Evolutionary conservation across 2,797 vertebrate genomes (phyloP).

Genomic region (Pangasius djambal): DNA sequence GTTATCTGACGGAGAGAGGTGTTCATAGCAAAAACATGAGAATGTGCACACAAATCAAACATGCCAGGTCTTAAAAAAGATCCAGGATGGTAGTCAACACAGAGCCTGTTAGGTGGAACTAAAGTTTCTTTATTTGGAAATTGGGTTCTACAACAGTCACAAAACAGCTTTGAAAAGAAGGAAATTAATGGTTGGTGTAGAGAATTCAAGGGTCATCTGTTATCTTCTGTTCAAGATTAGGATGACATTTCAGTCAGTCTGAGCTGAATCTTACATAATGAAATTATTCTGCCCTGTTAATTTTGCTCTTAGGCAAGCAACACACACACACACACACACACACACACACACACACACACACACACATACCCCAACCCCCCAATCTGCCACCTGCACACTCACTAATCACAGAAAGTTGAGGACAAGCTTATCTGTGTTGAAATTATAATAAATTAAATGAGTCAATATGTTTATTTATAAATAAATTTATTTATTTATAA

Average conservation of each 20-base stretch:
- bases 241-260: constrained; percentile 26
- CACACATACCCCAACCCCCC: constrained; percentile 9
- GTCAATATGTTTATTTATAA: not conserved
- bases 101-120: not conserved
- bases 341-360: constrained; percentile 25
- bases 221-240: constrained; percentile 20
- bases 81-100: not conserved
- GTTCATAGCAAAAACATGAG: not conserved
- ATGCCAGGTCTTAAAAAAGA: not conserved
- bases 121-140: not conserved
- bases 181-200: not conserved
- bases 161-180: constrained; percentile 1
- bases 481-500: no score
- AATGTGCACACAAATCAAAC: not conserved
- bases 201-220: constrained; percentile 10
- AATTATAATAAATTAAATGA: constrained; percentile 37
- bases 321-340: not conserved
- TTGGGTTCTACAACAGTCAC: not conserved
- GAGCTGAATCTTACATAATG: constrained; percentile 61
- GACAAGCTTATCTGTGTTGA: not conserved
- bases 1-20: constrained; percentile 11
- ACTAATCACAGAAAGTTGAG: not conserved
- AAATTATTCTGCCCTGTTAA: constrained; percentile 62
- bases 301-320: constrained; percentile 39
- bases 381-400: not conserved